Evolutionary conservation across 2,888 invertebrate genomes (phyloP), one percentile per base, ranked within the genome.

Genomic region (Apodemia zela): DNA sequence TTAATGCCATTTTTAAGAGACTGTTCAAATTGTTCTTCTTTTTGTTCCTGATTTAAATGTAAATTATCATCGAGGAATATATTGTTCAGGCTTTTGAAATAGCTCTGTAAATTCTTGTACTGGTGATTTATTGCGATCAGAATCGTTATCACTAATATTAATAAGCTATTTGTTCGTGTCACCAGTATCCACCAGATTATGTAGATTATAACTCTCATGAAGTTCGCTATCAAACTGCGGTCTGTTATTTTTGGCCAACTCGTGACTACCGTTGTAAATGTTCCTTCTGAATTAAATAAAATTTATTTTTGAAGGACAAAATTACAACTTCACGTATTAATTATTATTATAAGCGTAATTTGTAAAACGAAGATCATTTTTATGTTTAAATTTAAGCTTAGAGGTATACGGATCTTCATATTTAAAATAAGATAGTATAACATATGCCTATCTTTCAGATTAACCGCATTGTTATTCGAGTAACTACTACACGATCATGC

Each of bases 161-260:
- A 80, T 0, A 72, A 69, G 0, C 72, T 71, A 0, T 70, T 70
- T 0, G 70, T 51, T 0, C 82, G 72, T 0, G 66, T 17, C 64
- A 79, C 60, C 62, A 77, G 76, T 5, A 79, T 33, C 75, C 77
- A 81, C 81, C 81, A 83, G 11, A 73, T 3, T 5, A 78, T 4
- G 67, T 81, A 80, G 64, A 66, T 64, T 1, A 72, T 15, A 10
- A 76, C 17, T 45, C 85, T 73, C 0, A 60, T 67, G 0, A 69
- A 5, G 33, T 72, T 63, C 0, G 82, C 78, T 0, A 58, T 8
- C 0, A 4, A 4, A 1, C 79, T 75, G 0, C 15, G 62, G 18
- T 84, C 79, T 0, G 68, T 65, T 0, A 75, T 70, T 5, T 80
- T 75, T 0, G 85, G 85, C 82, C 82, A 85, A 1, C 69, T 74